These are phyloP conservation scores for Gisinianus flammeolus DNA, from an alignment of 2,888 invertebrate species.

Conservation along the genomic window DNA sequence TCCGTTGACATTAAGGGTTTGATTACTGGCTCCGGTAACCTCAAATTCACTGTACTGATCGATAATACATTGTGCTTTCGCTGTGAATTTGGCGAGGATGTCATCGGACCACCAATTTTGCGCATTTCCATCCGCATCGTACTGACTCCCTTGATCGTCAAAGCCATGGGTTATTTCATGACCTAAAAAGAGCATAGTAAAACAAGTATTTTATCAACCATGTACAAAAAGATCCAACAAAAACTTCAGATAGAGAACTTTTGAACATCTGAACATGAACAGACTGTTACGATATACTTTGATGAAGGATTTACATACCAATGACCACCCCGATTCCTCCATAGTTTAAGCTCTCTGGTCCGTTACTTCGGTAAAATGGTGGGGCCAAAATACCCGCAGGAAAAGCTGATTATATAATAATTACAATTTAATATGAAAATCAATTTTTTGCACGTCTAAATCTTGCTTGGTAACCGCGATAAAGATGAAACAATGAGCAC, in stretches of 20 bases:
- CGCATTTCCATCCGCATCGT: conserved; percentile 87
- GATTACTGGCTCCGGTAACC: conserved; percentile 66
- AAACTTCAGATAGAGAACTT: too few relatives aligned
- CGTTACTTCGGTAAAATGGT: conserved; percentile 80
- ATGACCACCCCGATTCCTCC: conserved; percentile 61
- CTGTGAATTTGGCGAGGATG: conserved; percentile 79
- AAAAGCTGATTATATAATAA: conserved; percentile 68
- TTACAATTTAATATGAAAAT: not conserved
- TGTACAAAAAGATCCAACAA: too few relatives aligned
- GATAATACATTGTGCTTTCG: conserved; percentile 82
- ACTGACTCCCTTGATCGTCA: conserved; percentile 84
- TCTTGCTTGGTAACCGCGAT: not conserved
- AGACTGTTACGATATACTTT: too few relatives aligned
- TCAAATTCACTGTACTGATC: conserved; percentile 85
- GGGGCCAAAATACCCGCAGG: conserved; percentile 82
- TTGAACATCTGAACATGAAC: too few relatives aligned
- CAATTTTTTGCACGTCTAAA: not conserved
- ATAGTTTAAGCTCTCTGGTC: conserved; percentile 42
- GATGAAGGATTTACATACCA: too few relatives aligned
- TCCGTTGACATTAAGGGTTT: conserved; percentile 70
- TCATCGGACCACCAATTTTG: conserved; percentile 92
- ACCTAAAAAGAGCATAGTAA: too few relatives aligned
- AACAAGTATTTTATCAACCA: too few relatives aligned
- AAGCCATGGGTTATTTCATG: conserved; percentile 86
- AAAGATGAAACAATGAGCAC: conserved; percentile 57